Evolutionary conservation across 2,888 invertebrate species (phyloP).

Genomic region (Gastrophysa polygoni): DNA sequence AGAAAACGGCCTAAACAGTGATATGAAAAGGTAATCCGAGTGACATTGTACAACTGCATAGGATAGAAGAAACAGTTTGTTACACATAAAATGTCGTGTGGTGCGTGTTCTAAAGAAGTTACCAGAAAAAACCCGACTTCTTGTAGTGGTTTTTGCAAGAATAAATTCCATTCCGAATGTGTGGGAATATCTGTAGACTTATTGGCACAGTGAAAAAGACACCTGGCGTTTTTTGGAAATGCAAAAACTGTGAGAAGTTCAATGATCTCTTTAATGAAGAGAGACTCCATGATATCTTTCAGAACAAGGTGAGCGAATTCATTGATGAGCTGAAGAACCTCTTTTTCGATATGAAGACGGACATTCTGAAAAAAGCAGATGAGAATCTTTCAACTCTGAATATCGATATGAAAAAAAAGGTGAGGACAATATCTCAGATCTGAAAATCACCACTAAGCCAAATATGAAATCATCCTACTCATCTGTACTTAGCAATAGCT

Average conservation of each 20-base stretch:
- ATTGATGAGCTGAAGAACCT: conserved; percentile 8
- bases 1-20: too few relatives aligned
- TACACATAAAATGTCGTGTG: too few relatives aligned
- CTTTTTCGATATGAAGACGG: not conserved
- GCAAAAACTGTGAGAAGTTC: conserved; percentile 6
- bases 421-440: conserved; percentile 1
- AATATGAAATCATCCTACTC: not conserved
- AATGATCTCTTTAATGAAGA: not conserved
- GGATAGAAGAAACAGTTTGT: too few relatives aligned
- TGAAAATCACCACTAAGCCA: conserved; percentile 1
- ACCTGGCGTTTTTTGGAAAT: conserved; percentile 6
- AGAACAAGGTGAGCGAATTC: not conserved
- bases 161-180: too few relatives aligned
- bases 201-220: too few relatives aligned
- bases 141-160: too few relatives aligned
- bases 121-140: too few relatives aligned
- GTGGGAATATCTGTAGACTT: too few relatives aligned
- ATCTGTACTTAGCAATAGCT: conserved; percentile 8
- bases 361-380: conserved; percentile 1
- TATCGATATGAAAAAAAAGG: conserved; percentile 2
- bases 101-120: too few relatives aligned
- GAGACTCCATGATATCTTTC: not conserved
- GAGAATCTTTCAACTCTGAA: not conserved
- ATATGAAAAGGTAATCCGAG: too few relatives aligned
- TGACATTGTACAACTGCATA: too few relatives aligned